Base-by-base conservation (phyloP, 2,888 invertebrate genomes). In the Galeopsomyia nigrocyanea region DNA sequence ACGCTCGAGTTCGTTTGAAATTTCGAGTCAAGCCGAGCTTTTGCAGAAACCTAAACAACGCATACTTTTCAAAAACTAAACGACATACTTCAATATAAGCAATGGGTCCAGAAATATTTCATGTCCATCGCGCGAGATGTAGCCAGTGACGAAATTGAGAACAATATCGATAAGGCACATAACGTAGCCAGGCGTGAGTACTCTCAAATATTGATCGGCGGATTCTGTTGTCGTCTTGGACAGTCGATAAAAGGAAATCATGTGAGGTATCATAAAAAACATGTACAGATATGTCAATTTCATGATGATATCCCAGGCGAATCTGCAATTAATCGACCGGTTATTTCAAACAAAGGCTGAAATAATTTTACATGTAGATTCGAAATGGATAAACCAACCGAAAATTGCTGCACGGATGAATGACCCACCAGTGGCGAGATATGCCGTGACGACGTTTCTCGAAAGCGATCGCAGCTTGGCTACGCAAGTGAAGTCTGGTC, bases 361-460 rank as follows among this genome's bases (percentile, higher is more conserved):
- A n/a, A n/a, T n/a, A n/a, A n/a, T n/a, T n/a, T n/a, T n/a, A n/a
- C n/a, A n/a, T n/a, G n/a, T n/a, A n/a, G n/a, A n/a, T n/a, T n/a
- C n/a, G n/a, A 60, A 68, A 60, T 39, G 16, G 17, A 60, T 9
- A 49, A 39, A 66, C 22, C 68, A 31, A 83, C 84, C 84, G 79
- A 7, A 83, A 79, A 19, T 58, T 68, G 69, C 87, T 86, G 75
- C 80, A 86, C 0, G 87, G 87, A 75, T 87, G 87, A 73, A 87
- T 82, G 17, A 84, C 72, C 82, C 83, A 86, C 81, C 83, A 82
- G 31, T 82, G 49, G 0, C 71, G 17, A 6, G 81, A 80, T 19
- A 79, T 79, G 9, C 82, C 79, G 46, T 87, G 87, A 22, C 83
- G 77, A 68, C 79, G 81, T 65, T 82, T 85, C 69, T 87, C 87